Conservation (phyloP, 2,888 invertebrate species). For the Ornithoptera alexandrae region DNA sequence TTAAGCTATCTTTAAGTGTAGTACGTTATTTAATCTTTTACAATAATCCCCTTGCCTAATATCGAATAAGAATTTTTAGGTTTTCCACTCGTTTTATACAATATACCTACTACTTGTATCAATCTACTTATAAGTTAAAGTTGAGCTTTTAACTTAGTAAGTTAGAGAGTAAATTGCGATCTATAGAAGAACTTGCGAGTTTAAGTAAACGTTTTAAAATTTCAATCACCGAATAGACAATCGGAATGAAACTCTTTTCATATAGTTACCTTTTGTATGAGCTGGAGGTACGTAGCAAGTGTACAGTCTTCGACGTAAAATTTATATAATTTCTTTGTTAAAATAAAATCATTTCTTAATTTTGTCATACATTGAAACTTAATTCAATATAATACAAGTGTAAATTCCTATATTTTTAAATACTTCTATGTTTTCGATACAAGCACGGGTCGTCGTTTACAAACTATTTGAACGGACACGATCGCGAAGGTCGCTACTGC, state of each 20-base stretch:
- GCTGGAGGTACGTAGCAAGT: slow-evolving; percentile 3
- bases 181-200: slow-evolving; percentile 25
- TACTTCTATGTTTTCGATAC: not conserved
- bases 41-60: slow-evolving; percentile 74
- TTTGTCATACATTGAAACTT: not conserved
- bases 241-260: slow-evolving; percentile 9
- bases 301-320: not conserved
- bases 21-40: slow-evolving; percentile 70
- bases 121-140: slow-evolving; percentile 75
- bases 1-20: slow-evolving; percentile 78
- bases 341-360: not conserved
- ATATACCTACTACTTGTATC: slow-evolving; percentile 62
- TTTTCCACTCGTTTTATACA: slow-evolving; percentile 80
- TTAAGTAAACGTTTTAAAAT: slow-evolving; percentile 4
- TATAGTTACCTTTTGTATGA: not conserved
- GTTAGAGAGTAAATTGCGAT: slow-evolving; percentile 44
- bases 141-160: slow-evolving; percentile 73
- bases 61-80: slow-evolving; percentile 71
- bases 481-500: slow-evolving; percentile 60
- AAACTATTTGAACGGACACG: slow-evolving; percentile 30
- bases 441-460: not conserved
- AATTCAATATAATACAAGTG: too few relatives aligned
- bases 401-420: not conserved
- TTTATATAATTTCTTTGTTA: not conserved
- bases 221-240: slow-evolving; percentile 10